Percentiles rank a stretch among this genome's conserved stretches.
phyloP scores from a whole-genome alignment of 2,888 invertebrate species.

The Agonum fuliginosum region DNA sequence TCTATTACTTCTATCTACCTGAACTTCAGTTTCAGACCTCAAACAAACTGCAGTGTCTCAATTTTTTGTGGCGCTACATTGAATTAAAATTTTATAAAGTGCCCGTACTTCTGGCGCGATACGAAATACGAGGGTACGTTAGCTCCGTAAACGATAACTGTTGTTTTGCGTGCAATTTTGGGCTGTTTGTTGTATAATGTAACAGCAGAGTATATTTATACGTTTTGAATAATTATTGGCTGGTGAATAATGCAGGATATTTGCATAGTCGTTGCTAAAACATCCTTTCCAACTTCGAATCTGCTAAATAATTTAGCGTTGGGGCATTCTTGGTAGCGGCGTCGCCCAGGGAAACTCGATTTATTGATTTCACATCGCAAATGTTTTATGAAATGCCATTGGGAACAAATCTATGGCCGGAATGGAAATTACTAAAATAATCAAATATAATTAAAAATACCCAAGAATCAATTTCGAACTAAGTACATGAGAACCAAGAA shows the following conservation, averaged over 20 bases:
- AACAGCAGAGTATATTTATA: neutral
- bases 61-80: no score
- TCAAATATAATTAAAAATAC: neutral
- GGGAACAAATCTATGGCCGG: neutral
- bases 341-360: neutral
- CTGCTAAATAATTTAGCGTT: neutral
- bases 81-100: no score
- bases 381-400: neutral
- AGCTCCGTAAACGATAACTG: no score
- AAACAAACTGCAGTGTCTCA: no score
- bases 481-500: no score
- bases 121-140: no score
- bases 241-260: neutral
- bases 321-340: neutral
- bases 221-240: neutral
- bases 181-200: neutral
- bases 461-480: neutral
- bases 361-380: neutral
- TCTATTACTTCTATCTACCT: no score
- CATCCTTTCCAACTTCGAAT: constrained; percentile 2
- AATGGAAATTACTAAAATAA: neutral
- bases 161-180: neutral
- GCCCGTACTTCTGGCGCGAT: no score
- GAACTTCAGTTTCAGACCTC: no score
- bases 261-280: neutral